Base-by-base conservation (phyloP, 1,140 invertebrate genomes). In the Acyrthosiphon pisum region DNA sequence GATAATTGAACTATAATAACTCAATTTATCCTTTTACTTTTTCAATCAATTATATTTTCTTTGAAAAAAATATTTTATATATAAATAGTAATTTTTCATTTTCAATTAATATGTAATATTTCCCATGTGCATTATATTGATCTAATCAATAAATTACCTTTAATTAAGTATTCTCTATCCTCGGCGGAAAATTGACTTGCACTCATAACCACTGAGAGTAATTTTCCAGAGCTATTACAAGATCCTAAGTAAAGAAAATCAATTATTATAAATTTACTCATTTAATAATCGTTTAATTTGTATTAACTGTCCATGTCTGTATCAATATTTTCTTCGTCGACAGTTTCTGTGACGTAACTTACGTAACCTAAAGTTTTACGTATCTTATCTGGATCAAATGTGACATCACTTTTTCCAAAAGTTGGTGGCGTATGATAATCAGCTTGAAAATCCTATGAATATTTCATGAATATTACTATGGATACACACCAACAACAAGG, bases 381-480 rank as follows among this genome's bases (percentile, higher is more conserved):
- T 84, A 93, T 93, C 48, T 93, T 53, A 37, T 93, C 81, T 86
- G 91, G 81, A n/a, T 93, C 81, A 18, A 93, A 56, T 86, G 23
- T 44, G 37, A 30, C 91, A 30, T 18, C 81, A n/a, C 53, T 41
- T 9, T 93, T 41, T 53, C 23, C 26, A 41, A 84, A 41, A 93
- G 50, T 86, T 93, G 8, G 30, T 26, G 41, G 48, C 18, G 35
- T 41, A 44, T 93, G 91, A 46, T 84, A 50, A 53, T 84, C 81
- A 53, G 91, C 44, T 86, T 53, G 91, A 53, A 84, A 86, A 9
- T 46, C 68, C 91, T 93, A 41, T 93, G 46, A 93, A 93, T 93
- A 53, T 86, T 93, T 93, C 35, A 93, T 91, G 26, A 86, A 35
- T 22, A 84, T 93, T 84, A 84, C 91, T 93, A 93, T 93, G 91